Evolutionary conservation across 2,888 invertebrate species (phyloP).

Genomic region (Labia minor): DNA sequence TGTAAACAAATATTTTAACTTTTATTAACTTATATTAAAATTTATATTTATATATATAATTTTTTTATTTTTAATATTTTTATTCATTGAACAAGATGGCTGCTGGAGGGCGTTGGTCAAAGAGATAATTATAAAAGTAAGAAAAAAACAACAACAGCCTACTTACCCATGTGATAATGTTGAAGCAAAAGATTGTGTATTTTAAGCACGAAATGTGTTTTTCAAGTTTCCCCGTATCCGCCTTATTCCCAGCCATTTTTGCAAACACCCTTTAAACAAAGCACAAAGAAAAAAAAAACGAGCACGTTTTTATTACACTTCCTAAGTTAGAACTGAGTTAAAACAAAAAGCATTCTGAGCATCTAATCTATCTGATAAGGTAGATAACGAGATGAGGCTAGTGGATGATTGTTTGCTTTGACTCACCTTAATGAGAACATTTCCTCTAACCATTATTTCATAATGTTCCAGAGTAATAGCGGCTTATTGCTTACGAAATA

Average conservation of each 20-base stretch:
- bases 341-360: background rate
- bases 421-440: background rate
- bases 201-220: conserved; percentile 49
- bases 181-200: conserved; percentile 70
- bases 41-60: no score
- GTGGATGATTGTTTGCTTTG: conserved; percentile 1
- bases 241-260: background rate
- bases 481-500: no score
- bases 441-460: background rate
- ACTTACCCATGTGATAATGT: conserved; percentile 69
- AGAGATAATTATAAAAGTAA: background rate
- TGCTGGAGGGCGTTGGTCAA: conserved; percentile 13
- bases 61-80: no score
- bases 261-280: background rate
- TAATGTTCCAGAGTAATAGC: no score
- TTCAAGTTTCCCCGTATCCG: background rate
- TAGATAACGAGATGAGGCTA: background rate
- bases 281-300: background rate
- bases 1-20: no score
- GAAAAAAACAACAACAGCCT: conserved; percentile 15
- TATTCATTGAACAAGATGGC: background rate
- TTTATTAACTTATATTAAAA: no score
- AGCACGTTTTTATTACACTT: conserved; percentile 7
- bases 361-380: background rate
- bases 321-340: background rate